phyloP scores from a whole-genome alignment of 2,888 invertebrate genomes.

The Emesis russula region DNA sequence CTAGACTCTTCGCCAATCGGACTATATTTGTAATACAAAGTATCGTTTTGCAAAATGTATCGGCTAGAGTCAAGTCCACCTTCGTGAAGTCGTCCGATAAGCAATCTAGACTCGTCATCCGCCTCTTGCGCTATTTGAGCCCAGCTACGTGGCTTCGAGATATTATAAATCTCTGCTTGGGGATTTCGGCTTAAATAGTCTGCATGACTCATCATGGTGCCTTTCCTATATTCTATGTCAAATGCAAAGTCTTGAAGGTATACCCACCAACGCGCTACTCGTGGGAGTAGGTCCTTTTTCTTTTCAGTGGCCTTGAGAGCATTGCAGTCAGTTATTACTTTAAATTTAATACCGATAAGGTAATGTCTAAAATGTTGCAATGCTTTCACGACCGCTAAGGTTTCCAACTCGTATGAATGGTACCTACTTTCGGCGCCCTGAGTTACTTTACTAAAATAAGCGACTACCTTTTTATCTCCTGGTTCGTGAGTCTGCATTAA shows the following conservation, averaged over 20 bases:
- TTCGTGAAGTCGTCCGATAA: neutral
- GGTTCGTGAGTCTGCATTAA: constrained; percentile 16
- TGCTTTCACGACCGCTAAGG: constrained; percentile 80
- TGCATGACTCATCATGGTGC: constrained; percentile 82
- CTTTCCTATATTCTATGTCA: constrained; percentile 75
- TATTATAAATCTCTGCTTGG: constrained; percentile 40
- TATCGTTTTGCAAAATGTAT: constrained; percentile 53
- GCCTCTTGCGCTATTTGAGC: constrained; percentile 20
- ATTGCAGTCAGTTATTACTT: constrained; percentile 29
- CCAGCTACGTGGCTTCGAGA: constrained; percentile 51
- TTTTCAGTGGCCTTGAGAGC: constrained; percentile 77
- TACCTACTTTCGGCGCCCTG: constrained; percentile 79
- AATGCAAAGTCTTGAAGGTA: constrained; percentile 85
- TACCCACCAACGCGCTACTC: constrained; percentile 89
- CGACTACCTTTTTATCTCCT: constrained; percentile 46
- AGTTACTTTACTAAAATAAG: constrained; percentile 51
- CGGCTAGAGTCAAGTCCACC: constrained; percentile 24
- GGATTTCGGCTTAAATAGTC: constrained; percentile 88
- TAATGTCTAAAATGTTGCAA: constrained; percentile 72
- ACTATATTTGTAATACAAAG: constrained; percentile 62
- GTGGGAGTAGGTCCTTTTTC: constrained; percentile 87
- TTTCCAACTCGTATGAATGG: constrained; percentile 82
- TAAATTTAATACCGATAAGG: constrained; percentile 57
- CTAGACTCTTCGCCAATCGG: constrained; percentile 69
- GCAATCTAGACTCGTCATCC: neutral